Evolutionary conservation across 2,113 vertebrate genomes (phyloP).

Genomic region (Lepisosteus oculatus): DNA sequence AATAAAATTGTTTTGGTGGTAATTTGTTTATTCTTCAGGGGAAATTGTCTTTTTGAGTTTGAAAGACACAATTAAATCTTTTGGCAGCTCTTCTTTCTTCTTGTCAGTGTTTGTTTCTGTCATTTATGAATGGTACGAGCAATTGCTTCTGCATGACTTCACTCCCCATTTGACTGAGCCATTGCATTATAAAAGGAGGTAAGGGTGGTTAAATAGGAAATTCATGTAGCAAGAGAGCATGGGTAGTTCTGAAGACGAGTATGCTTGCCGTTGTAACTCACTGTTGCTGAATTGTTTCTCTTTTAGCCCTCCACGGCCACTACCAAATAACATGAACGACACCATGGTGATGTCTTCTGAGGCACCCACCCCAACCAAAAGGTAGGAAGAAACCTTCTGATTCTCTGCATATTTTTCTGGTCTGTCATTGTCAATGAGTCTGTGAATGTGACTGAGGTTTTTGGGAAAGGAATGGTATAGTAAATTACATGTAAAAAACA

Average conservation of each 20-base stretch:
- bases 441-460: too few species aligned
- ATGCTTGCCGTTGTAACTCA: neutral
- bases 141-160: neutral
- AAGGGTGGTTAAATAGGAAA: neutral
- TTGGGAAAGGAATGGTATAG: too few species aligned
- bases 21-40: too few species aligned
- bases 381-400: conserved; percentile 59
- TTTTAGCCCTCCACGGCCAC: conserved; percentile 81
- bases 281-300: conserved; percentile 14
- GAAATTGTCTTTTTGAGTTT: too few species aligned
- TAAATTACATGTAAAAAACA: too few species aligned
- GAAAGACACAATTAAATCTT: neutral
- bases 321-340: conserved; percentile 83
- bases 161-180: neutral
- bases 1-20: too few species aligned
- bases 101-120: neutral
- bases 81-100: neutral
- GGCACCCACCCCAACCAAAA: conserved; percentile 85
- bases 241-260: neutral
- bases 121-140: neutral
- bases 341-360: conserved; percentile 82
- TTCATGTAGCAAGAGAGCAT: neutral
- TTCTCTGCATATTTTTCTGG: neutral
- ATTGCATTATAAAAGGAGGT: neutral
- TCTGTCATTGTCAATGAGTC: neutral